Conservation (phyloP, 1,140 invertebrate species). For the Papilio aristodemus region DNA sequence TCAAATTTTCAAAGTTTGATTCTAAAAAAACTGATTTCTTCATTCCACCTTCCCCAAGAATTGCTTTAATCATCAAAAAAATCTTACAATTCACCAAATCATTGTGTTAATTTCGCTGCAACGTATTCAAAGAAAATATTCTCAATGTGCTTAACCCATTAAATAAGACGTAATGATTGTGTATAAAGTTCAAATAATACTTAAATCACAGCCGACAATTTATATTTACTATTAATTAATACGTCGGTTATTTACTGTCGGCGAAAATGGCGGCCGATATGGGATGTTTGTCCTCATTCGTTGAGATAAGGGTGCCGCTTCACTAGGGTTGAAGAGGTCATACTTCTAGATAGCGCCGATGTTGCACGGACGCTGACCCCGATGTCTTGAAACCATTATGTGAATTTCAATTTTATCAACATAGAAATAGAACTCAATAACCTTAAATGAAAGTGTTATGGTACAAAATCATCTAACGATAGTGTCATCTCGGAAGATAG, state of each 20-base stretch:
- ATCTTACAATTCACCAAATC: too few species aligned
- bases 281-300: constrained; percentile 70
- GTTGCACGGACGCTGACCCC: constrained; percentile 60
- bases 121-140: not conserved
- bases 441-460: not conserved
- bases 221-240: constrained; percentile 44
- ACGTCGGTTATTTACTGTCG: constrained; percentile 56
- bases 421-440: constrained; percentile 38
- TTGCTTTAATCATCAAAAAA: too few species aligned
- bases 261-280: constrained; percentile 54
- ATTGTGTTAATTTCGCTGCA: too few species aligned
- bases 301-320: constrained; percentile 66
- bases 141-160: not conserved
- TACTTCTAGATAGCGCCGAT: constrained; percentile 60
- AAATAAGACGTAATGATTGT: constrained; percentile 14
- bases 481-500: constrained; percentile 7
- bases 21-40: too few species aligned
- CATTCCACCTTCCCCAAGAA: too few species aligned
- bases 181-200: not conserved
- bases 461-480: constrained; percentile 16
- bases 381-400: constrained; percentile 37
- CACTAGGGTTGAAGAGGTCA: constrained; percentile 65
- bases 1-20: too few species aligned
- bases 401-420: not conserved
- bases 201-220: constrained; percentile 16